Evolutionary conservation across 2,888 invertebrate genomes (phyloP), one percentile per base, ranked within the genome.

Genomic region (Ariolimax columbianus): DNA sequence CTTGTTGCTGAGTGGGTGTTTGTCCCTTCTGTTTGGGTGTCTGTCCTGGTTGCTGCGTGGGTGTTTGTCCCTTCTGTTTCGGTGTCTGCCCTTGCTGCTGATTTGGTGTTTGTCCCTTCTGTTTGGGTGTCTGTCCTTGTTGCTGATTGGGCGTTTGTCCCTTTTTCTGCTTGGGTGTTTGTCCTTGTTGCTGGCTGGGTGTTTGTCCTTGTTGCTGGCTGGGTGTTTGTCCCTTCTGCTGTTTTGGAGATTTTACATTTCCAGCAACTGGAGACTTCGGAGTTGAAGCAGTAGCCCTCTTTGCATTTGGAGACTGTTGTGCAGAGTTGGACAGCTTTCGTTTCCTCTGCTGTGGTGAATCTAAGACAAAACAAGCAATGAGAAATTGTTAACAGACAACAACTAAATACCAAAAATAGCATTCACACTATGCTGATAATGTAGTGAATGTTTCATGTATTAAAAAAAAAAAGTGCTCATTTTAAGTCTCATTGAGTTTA

Each of bases 261-360:
- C 59, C 59, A 23, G 47, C 47, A n/a, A 26, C 51, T 36, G 63
- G 59, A 40, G 75, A 23, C n/a, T 83, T 68, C n/a, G 77, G 78
- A 30, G 78, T 77, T 51, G 77, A 77, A 26, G 78, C 78, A 0
- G 55, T 26, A 23, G 83, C 63, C 66, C 66, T 75, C 51, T 75
- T 59, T 40, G 43, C 66, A 51, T 33, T 47, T 17, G 38, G 43
- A 4, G 63, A 47, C 68, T 77, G 68, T 17, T 38, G 51, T n/a
- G 51, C 47, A 1, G 83, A 47, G 36, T 83, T 77, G 55, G 83
- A 83, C 40, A 78, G 19, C 38, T 70, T 77, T 26, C 83, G 55
- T 26, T 77, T 77, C 38, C 59, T 77, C 26, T 68, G 47, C 63
- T 72, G 81, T 66, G 66, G 66, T n/a, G 30, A 19, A 9, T 36